These are phyloP conservation scores for Semnopithecus entellus DNA, from an alignment of 2,113 vertebrate genomes.

Conservation along the genomic window DNA sequence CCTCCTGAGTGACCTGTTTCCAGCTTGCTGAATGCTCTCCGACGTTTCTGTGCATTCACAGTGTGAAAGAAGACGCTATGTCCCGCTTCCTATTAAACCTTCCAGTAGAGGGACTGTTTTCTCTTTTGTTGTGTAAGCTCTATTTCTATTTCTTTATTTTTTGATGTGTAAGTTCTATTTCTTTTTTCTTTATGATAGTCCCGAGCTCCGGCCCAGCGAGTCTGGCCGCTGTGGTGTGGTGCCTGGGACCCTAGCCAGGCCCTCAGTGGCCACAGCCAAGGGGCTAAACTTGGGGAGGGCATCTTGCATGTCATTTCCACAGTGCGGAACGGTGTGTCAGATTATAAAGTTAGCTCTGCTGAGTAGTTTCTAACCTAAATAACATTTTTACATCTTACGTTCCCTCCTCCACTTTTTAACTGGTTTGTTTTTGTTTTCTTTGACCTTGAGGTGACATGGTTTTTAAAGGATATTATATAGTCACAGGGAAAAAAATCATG, in stretches of 20 bases:
- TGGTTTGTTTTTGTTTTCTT: not conserved
- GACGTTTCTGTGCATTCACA: not conserved
- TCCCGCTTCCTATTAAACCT: not conserved
- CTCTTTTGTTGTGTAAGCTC: not conserved
- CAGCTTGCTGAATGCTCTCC: not conserved
- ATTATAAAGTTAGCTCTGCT: not conserved
- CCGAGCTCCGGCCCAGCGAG: slow-evolving; percentile 7
- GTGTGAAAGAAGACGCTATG: not conserved
- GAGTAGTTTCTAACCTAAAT: not conserved
- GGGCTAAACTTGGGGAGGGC: slow-evolving; percentile 47
- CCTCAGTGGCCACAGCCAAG: slow-evolving; percentile 52
- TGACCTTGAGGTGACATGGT: not conserved
- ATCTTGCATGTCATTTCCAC: not conserved
- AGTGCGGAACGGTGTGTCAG: not conserved
- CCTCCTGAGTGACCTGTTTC: not conserved
- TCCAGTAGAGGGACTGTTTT: slow-evolving; percentile 32
- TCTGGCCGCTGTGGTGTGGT: slow-evolving; percentile 63
- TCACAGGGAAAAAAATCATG: not conserved
- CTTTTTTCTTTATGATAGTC: not conserved
- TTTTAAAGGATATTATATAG: not conserved
- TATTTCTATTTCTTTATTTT: not conserved
- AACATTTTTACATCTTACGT: not conserved
- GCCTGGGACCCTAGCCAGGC: slow-evolving; percentile 65
- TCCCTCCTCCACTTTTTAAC: not conserved
- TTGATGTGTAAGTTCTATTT: not conserved